These are phyloP conservation scores for Mormyrus iriodes DNA, from an alignment of 2,113 vertebrate genomes.

Conservation along the genomic window DNA sequence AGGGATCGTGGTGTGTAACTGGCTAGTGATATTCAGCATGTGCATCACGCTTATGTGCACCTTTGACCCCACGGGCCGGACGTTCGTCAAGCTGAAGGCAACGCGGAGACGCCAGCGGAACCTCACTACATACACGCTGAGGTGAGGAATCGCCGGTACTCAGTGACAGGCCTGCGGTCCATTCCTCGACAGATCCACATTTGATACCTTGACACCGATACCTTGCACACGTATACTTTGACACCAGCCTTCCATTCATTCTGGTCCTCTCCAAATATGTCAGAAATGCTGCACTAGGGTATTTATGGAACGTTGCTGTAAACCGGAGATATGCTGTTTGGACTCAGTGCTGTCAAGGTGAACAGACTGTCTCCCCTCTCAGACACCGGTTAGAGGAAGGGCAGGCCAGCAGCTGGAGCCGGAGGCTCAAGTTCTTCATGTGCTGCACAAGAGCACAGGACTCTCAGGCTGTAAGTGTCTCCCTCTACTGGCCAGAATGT, in stretches of 20 bases:
- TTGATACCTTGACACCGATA: background rate
- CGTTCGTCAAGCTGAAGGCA: slow-evolving; percentile 93
- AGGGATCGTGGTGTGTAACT: slow-evolving; percentile 98
- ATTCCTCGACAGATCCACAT: background rate
- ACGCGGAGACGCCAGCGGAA: slow-evolving; percentile 91
- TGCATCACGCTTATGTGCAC: slow-evolving; percentile 95
- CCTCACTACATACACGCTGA: slow-evolving; percentile 24
- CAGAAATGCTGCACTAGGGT: background rate
- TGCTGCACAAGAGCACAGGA: slow-evolving; percentile 96
- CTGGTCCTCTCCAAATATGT: background rate
- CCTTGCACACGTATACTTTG: background rate
- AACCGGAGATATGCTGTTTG: background rate
- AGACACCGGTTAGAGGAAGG: slow-evolving; percentile 95
- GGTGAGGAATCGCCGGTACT: slow-evolving; percentile 49
- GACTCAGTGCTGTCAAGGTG: background rate
- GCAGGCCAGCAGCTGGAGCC: slow-evolving; percentile 96
- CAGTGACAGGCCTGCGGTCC: too few species aligned
- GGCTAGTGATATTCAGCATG: slow-evolving; percentile 95
- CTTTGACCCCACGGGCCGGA: slow-evolving; percentile 93
- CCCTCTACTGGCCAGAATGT: slow-evolving; percentile 12
- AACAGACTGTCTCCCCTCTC: background rate
- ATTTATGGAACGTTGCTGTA: background rate
- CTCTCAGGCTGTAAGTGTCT: slow-evolving; percentile 84
- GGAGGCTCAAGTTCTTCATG: slow-evolving; percentile 90
- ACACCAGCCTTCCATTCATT: background rate